Conservation (phyloP, 1,140 invertebrate genomes). For the Callitettix versicolor region DNA sequence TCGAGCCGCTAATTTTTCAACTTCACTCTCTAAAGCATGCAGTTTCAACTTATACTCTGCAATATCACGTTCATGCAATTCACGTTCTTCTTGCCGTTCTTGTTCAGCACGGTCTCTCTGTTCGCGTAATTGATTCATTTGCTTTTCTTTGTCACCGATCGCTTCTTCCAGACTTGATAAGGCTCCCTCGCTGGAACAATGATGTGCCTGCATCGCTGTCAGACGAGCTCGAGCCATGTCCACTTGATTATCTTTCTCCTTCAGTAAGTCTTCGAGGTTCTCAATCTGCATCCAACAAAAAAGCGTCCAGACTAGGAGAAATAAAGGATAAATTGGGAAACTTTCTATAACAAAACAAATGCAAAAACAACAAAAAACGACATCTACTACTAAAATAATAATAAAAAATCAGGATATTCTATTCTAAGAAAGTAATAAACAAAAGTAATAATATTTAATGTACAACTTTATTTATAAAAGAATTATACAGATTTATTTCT, state of each 20-base stretch:
- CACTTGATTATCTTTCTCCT: slow-evolving; percentile 97
- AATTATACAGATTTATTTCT: no score
- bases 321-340: no score
- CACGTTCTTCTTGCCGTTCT: slow-evolving; percentile 90
- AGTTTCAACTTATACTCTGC: slow-evolving; percentile 93
- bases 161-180: slow-evolving; percentile 88
- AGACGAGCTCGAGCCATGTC: slow-evolving; percentile 84
- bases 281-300: slow-evolving; percentile 64
- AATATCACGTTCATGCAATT: slow-evolving; percentile 84
- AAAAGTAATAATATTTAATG: no score
- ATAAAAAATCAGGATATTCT: no score
- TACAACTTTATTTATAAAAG: no score
- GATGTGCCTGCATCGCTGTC: slow-evolving; percentile 83
- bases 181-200: slow-evolving; percentile 84
- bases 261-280: slow-evolving; percentile 89
- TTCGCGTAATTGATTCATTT: slow-evolving; percentile 83
- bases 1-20: slow-evolving; percentile 56
- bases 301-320: background rate
- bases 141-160: slow-evolving; percentile 92
- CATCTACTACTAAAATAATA: no score
- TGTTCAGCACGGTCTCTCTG: slow-evolving; percentile 91
- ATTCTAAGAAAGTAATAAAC: no score
- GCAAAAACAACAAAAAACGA: background rate
- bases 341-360: background rate
- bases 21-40: slow-evolving; percentile 76